Base-by-base conservation (phyloP, 2,888 invertebrate genomes). In the Hypercompe scribonia region DNA sequence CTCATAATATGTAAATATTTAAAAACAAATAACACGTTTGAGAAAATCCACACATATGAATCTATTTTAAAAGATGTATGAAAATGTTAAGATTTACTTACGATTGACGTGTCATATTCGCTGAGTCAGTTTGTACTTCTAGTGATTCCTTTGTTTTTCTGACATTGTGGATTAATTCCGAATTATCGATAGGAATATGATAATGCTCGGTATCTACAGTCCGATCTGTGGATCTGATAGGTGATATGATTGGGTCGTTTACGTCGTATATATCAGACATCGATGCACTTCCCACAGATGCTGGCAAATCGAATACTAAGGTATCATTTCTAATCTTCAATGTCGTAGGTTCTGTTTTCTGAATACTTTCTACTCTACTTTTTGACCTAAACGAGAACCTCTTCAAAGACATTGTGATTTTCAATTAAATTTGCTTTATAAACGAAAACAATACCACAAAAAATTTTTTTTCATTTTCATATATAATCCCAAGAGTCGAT, bases 61-160 rank as follows among this genome's bases (percentile, higher is more conserved):
- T 13, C 28, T 36, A 24, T n/a, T n/a, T n/a, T 2, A 4, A 24
- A 2, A 18, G 34, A 64, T 64, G 46, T 46, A 46, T 46, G 21
- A 28, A 58, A 58, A 58, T 13, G 8, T 34, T 54, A 50, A 24
- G 50, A 50, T 50, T 50, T 24, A 68, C 68, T 68, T 46, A 68
- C 68, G 34, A 7, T 34, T 68, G 18, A 24, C 28, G 50, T 54
- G 28, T 8, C 8, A 7, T 36, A 18, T 15, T 5, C 18, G 8
- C 54, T 54, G 34, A 15, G 8, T 28, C 50, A 54, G 36, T n/a
- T n/a, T 68, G 33, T 10, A 36, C 28, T 7, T 3, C 34, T 15
- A 54, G 15, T 54, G 34, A 68, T 54, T 54, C n/a, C n/a, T 54
- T 68, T 34, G 54, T 36, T 34, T 34, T n/a, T 54, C n/a, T 68